Evolutionary conservation across 2,888 invertebrate genomes (phyloP).

Genomic region (Willowsia nigromaculata): DNA sequence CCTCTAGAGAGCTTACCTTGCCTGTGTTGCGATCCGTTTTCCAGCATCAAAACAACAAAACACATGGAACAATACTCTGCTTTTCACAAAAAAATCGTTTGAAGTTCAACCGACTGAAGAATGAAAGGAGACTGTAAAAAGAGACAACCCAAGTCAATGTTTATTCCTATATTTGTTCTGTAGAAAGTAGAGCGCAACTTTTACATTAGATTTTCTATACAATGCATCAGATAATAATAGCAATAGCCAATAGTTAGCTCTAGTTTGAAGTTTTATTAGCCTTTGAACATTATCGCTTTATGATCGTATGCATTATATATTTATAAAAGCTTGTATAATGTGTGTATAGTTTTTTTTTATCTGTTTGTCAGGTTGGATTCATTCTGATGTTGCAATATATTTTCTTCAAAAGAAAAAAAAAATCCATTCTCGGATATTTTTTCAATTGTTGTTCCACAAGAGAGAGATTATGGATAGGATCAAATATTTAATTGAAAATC

Average conservation of each 20-base stretch:
- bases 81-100: conserved; percentile 69
- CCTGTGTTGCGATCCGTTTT: conserved; percentile 27
- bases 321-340: background rate
- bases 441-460: conserved; percentile 69
- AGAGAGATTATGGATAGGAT: conserved; percentile 76
- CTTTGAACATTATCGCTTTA: conserved; percentile 39
- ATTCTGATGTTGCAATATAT: conserved; percentile 61
- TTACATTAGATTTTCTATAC: conserved; percentile 20
- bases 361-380: conserved; percentile 56
- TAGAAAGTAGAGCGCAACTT: background rate
- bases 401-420: conserved; percentile 62
- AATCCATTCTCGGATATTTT: conserved; percentile 73
- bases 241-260: conserved; percentile 21
- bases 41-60: conserved; percentile 72
- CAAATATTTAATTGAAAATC: conserved; percentile 78
- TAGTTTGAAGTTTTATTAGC: conserved; percentile 59
- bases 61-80: conserved; percentile 71
- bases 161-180: conserved; percentile 44
- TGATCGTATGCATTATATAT: background rate
- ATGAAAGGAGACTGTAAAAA: conserved; percentile 63
- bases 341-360: conserved; percentile 13
- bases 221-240: background rate
- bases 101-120: conserved; percentile 74
- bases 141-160: conserved; percentile 58
- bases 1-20: conserved; percentile 43